Percentiles rank a stretch among this genome's conserved stretches.
These are phyloP conservation scores for Pangasius sanitwongsei DNA, from an alignment of 2,797 vertebrate species.

Conservation along the genomic window DNA sequence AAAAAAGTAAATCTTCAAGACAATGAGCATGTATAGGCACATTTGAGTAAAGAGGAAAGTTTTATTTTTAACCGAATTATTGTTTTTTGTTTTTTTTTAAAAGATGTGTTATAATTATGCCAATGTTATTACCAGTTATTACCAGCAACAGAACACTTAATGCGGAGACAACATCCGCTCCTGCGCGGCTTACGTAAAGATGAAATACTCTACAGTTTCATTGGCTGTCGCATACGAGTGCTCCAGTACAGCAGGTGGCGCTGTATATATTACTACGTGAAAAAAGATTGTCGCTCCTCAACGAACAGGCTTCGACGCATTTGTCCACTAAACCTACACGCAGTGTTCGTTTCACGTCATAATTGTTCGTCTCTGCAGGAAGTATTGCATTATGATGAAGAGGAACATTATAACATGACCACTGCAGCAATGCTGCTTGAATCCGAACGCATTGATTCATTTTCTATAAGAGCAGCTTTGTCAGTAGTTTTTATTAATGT, in stretches of 20 bases:
- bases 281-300: background rate
- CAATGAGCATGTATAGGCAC: background rate
- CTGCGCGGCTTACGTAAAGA: background rate
- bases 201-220: background rate
- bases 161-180: background rate
- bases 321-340: background rate
- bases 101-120: background rate
- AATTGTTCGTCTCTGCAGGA: too few relatives aligned
- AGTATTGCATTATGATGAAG: too few relatives aligned
- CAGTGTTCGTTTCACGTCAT: too few relatives aligned
- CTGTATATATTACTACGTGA: background rate
- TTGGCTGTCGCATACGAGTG: background rate
- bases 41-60: background rate
- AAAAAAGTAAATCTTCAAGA: background rate
- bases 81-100: background rate
- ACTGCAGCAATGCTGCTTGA: background rate
- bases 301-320: background rate
- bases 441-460: background rate
- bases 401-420: too few relatives aligned
- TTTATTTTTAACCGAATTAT: background rate
- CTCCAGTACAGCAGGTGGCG: background rate
- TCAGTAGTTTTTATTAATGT: background rate
- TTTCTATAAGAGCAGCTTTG: background rate
- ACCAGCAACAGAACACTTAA: background rate
- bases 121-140: background rate